A percentile compares a stretch with the other conserved stretches of the same genome.
Evolutionary conservation across 2,888 invertebrate species (phyloP).

Genomic region (Drosophila melanosoma): DNA sequence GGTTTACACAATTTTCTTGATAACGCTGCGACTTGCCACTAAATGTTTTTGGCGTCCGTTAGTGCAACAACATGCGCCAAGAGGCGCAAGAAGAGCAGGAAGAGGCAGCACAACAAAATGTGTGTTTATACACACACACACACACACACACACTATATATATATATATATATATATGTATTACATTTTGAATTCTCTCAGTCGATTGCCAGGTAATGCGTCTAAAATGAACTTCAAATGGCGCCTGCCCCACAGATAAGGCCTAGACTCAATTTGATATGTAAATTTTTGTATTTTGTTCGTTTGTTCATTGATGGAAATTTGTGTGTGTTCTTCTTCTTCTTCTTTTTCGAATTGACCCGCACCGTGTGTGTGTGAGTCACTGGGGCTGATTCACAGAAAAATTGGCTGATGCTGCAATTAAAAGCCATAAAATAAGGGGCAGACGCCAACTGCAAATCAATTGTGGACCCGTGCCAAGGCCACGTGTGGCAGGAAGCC

Average conservation of each 20-base stretch:
- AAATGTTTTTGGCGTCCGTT: conserved; percentile 77
- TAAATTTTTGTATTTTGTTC: conserved; percentile 48
- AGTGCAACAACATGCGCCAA: conserved; percentile 48
- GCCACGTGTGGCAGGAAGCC: conserved; percentile 40
- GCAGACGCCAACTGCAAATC: conserved; percentile 37
- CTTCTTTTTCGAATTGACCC: conserved; percentile 31
- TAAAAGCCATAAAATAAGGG: conserved; percentile 34
- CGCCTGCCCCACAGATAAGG: conserved; percentile 59
- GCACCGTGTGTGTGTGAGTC: conserved; percentile 43
- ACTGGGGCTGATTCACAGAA: conserved; percentile 51
- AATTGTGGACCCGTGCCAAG: conserved; percentile 64
- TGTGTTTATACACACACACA: neutral
- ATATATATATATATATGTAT: neutral
- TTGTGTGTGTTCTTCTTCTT: neutral
- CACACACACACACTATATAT: too few relatives aligned
- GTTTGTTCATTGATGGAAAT: conserved; percentile 69
- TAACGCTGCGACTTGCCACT: conserved; percentile 53
- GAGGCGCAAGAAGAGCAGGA: neutral
- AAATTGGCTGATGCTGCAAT: conserved; percentile 29
- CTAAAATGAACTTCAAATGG: conserved; percentile 67
- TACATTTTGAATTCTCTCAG: conserved; percentile 37
- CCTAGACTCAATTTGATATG: conserved; percentile 59
- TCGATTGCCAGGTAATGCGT: conserved; percentile 77
- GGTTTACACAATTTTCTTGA: conserved; percentile 49
- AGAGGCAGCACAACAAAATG: neutral